Conservation (phyloP, 2,113 vertebrate species). For the Typhlomys cinereus region DNA sequence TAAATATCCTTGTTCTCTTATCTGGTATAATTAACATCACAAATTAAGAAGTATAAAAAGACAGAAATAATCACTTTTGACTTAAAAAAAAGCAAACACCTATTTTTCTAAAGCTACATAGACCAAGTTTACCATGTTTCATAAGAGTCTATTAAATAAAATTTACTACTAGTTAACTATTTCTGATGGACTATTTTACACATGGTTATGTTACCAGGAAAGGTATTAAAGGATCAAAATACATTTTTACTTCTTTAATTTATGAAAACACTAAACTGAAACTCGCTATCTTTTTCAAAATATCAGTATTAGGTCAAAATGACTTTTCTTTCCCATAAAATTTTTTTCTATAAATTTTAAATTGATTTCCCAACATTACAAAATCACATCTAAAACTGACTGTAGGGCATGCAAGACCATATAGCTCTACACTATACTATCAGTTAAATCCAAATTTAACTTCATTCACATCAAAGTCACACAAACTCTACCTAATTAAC, state of each 20-base stretch:
- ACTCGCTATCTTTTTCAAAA: slow-evolving; percentile 62
- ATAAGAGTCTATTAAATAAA: slow-evolving; percentile 46
- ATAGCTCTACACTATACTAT: slow-evolving; percentile 53
- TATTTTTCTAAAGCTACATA: slow-evolving; percentile 27
- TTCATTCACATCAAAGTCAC: slow-evolving; percentile 89
- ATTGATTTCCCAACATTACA: slow-evolving; percentile 38
- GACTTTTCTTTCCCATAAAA: slow-evolving; percentile 39
- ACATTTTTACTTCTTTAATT: slow-evolving; percentile 72
- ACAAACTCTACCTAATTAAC: slow-evolving; percentile 76
- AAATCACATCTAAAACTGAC: slow-evolving; percentile 61
- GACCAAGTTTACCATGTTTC: slow-evolving; percentile 24
- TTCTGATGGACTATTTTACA: slow-evolving; percentile 33
- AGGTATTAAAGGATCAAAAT: slow-evolving; percentile 73
- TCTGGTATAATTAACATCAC: slow-evolving; percentile 1
- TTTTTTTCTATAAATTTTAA: slow-evolving; percentile 43
- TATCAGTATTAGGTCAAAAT: slow-evolving; percentile 53
- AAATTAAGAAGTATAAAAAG: not conserved
- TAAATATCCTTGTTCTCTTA: not conserved
- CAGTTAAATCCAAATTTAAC: slow-evolving; percentile 42
- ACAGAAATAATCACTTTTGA: slow-evolving; percentile 17
- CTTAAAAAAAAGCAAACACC: slow-evolving; percentile 18
- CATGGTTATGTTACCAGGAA: slow-evolving; percentile 34
- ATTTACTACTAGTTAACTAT: slow-evolving; percentile 21
- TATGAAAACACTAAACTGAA: slow-evolving; percentile 58
- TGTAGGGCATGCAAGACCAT: slow-evolving; percentile 78